A percentile compares a stretch with the other conserved stretches of the same genome.
Evolutionary conservation across 2,113 vertebrate genomes (phyloP).

Genomic region (Corythornis cristatus): DNA sequence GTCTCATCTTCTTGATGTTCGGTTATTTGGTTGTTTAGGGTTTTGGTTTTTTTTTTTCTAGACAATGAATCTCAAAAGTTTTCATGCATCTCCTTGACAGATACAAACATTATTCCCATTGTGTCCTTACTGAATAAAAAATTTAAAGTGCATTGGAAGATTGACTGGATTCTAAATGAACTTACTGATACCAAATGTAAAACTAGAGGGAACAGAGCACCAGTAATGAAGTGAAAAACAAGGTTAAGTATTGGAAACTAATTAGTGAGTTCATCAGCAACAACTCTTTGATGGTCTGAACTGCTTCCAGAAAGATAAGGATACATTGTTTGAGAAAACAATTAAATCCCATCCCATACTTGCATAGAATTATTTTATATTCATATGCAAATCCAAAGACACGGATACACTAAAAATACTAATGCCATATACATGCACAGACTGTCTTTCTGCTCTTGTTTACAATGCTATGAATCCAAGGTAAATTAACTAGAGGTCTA

Average conservation of each 20-base stretch:
- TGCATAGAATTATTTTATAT: conserved; percentile 80
- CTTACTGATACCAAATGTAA: conserved; percentile 71
- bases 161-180: conserved; percentile 79
- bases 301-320: conserved; percentile 82
- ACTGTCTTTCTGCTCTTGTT: not conserved
- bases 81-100: conserved; percentile 66
- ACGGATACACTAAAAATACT: conserved; percentile 68
- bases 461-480: not conserved
- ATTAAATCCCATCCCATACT: conserved; percentile 74
- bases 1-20: not conserved
- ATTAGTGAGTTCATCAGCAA: conserved; percentile 78
- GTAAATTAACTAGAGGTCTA: not conserved
- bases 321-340: conserved; percentile 78
- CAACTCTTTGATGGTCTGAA: conserved; percentile 79
- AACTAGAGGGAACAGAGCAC: conserved; percentile 69
- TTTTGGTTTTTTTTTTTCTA: not conserved
- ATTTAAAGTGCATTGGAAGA: conserved; percentile 66
- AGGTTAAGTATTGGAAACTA: conserved; percentile 80
- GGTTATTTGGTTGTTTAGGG: not conserved
- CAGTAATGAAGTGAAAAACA: conserved; percentile 72
- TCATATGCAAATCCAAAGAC: conserved; percentile 77
- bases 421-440: not conserved
- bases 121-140: conserved; percentile 74
- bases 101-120: conserved; percentile 72
- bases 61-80: conserved; percentile 56